A percentile compares a stretch with the other conserved stretches of the same genome.
Conservation (phyloP, 2,797 vertebrate genomes). For the Dipus sagitta region DNA sequence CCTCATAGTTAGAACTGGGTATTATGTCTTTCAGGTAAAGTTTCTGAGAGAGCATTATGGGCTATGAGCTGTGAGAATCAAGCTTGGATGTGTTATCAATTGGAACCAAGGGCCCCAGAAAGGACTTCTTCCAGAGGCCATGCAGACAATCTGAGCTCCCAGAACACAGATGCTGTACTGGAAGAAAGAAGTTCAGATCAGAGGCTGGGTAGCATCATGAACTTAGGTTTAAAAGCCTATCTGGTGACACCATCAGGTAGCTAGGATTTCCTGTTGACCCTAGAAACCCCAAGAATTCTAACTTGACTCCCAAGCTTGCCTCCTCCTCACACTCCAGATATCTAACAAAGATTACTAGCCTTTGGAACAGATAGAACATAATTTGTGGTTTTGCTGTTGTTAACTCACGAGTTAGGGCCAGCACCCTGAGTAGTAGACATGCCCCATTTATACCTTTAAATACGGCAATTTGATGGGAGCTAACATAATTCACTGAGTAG, state of each 20-base stretch:
- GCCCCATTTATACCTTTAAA: conserved; percentile 28
- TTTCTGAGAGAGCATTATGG: conserved; percentile 22
- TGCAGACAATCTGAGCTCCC: conserved; percentile 55
- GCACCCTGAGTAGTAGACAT: conserved; percentile 63
- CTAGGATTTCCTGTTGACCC: conserved; percentile 76
- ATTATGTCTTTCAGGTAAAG: conserved; percentile 22
- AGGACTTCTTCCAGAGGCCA: conserved; percentile 51
- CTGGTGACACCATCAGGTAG: conserved; percentile 69
- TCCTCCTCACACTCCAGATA: conserved; percentile 61
- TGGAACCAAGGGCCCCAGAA: conserved; percentile 68
- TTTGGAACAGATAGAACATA: conserved; percentile 74
- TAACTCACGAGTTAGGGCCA: conserved; percentile 73
- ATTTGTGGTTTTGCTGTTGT: conserved; percentile 66
- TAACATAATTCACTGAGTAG: conserved; percentile 69
- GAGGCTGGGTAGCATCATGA: conserved; percentile 75
- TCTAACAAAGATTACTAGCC: conserved; percentile 59
- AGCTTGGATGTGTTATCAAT: conserved; percentile 64
- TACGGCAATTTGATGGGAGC: conserved; percentile 59
- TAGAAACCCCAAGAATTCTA: conserved; percentile 72
- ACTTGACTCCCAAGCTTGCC: conserved; percentile 51
- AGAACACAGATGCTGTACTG: conserved; percentile 77
- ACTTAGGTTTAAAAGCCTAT: conserved; percentile 81
- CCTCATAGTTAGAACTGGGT: conserved; percentile 15
- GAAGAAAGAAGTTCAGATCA: conserved; percentile 72
- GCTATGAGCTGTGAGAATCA: conserved; percentile 44